These are phyloP conservation scores for Rotaria magnacalcarata DNA, from an alignment of 2,888 invertebrate genomes.

Conservation along the genomic window DNA sequence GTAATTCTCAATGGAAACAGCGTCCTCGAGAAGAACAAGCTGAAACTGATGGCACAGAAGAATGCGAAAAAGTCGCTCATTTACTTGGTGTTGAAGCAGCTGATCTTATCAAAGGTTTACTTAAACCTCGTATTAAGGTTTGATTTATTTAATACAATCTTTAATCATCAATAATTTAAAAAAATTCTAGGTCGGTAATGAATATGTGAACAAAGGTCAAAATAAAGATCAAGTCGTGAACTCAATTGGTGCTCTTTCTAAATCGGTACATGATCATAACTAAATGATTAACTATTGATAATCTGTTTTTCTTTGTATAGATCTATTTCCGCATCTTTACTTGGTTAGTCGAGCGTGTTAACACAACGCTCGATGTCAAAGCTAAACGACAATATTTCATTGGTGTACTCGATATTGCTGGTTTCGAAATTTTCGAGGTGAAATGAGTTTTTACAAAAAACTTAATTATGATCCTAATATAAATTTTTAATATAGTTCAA, in stretches of 20 bases:
- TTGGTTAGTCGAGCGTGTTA: constrained; percentile 97
- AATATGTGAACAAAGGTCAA: constrained; percentile 97
- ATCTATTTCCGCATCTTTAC: constrained; percentile 60
- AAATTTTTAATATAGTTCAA: constrained; percentile 70
- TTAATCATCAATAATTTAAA: no score
- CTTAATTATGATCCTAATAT: background rate
- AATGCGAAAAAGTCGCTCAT: constrained; percentile 73
- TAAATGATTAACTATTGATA: background rate
- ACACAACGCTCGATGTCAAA: constrained; percentile 96
- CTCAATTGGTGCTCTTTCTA: constrained; percentile 61
- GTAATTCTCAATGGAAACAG: constrained; percentile 99
- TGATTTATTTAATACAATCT: background rate
- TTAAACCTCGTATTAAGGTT: constrained; percentile 90
- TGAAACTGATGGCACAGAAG: constrained; percentile 84
- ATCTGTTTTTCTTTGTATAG: background rate
- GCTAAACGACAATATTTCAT: constrained; percentile 98
- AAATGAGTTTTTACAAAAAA: constrained; percentile 46
- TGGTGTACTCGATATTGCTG: constrained; percentile 99
- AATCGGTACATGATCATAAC: constrained; percentile 52
- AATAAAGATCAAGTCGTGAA: constrained; percentile 72
- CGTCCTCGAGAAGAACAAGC: constrained; percentile 99
- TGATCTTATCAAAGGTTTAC: constrained; percentile 71
- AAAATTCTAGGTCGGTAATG: constrained; percentile 69
- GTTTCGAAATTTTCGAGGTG: constrained; percentile 97
- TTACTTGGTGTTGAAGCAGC: constrained; percentile 80